phyloP scores from a whole-genome alignment of 1,140 invertebrate species.

The Ceratitis capitata region DNA sequence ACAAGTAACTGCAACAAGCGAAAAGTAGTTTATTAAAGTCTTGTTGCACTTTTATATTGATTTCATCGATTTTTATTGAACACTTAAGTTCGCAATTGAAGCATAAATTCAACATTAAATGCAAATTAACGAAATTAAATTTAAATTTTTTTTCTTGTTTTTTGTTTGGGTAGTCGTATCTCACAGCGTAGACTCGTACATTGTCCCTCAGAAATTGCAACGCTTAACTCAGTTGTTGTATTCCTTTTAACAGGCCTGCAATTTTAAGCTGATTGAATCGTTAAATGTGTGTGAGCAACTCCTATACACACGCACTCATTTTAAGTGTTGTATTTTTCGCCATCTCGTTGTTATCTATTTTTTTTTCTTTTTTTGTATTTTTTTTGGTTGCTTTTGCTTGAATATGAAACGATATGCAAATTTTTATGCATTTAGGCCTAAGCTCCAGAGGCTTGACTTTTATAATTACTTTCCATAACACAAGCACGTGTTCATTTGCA shows the following conservation, averaged over 20 bases:
- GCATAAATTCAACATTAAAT: slow-evolving; percentile 4
- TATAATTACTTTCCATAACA: slow-evolving; percentile 3
- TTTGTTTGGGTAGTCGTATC: background rate
- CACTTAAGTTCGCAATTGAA: background rate
- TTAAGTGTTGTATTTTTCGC: background rate
- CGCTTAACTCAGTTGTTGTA: background rate
- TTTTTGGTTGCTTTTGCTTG: background rate
- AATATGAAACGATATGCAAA: background rate
- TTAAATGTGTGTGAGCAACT: background rate
- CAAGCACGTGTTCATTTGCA: background rate
- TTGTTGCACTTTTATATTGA: background rate
- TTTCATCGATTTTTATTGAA: background rate
- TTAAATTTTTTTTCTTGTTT: too few species aligned
- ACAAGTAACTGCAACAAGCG: background rate
- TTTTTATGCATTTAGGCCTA: background rate
- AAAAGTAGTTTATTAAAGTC: background rate
- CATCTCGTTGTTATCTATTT: too few species aligned
- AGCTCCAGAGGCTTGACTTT: background rate
- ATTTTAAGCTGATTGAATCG: background rate
- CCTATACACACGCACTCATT: background rate
- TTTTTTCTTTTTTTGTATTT: background rate
- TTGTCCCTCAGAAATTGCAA: background rate
- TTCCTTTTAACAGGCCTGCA: background rate
- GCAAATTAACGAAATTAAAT: background rate
- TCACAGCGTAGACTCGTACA: background rate